Base-by-base conservation (phyloP, 2,888 invertebrate species). In the Pyrochroa serraticornis region DNA sequence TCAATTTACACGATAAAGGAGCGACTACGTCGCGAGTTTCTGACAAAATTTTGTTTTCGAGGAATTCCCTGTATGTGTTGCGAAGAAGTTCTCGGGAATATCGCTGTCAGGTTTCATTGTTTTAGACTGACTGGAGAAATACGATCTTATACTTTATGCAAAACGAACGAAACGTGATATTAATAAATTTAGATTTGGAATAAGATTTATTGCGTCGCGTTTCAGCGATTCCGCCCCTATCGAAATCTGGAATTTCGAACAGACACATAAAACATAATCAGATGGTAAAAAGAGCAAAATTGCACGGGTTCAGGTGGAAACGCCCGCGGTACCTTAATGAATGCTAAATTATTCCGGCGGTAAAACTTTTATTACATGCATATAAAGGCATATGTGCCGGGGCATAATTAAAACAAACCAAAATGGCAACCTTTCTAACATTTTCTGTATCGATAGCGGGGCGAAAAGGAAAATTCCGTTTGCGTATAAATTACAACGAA, bases 401-500 rank as follows among this genome's bases (percentile, higher is more conserved):
- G 12, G 37, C 44, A 33, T 33, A n/a, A 42, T 22, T 22, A 43
- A 43, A 10, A 39, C 3, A 3, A 8, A 9, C 12, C 9, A 39
- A 13, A 39, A 13, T 8, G n/a, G 12, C 13, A 39, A 9, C 13
- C 8, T 39, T 9, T 13, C 7, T 39, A 13, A 12, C 39, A 13
- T 22, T 22, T 22, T 22, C 22, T 22, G 5, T 22, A 22, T 22
- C 22, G 22, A 22, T 22, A 22, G 22, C 2, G 22, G 5, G 22
- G 22, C 22, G 22, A 22, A 22, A 12, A 39, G 34, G 43, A 43
- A 51, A 51, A 58, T 50, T 58, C 52, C 47, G 33, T 51, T 71
- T 69, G 66, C 69, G 60, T 65, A 70, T 72, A 73, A 74, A 71
- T 73, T 72, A 72, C 71, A 69, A 65, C 67, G 9, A 60, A 64